Conservation (phyloP, 2,113 vertebrate species). For the Chaetorhynchus papuensis region DNA sequence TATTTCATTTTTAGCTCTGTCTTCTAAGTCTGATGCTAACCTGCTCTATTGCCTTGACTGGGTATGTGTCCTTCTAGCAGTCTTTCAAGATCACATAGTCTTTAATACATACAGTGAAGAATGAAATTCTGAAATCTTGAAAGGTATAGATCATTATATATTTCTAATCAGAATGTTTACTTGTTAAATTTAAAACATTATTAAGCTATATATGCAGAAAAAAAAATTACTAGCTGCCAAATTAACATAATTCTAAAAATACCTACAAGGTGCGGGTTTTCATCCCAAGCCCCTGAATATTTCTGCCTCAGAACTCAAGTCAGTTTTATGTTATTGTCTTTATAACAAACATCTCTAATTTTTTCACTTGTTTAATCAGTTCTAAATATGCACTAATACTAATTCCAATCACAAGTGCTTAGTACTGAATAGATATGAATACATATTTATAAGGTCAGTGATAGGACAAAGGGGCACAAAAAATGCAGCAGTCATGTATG, state of each 20-base stretch:
- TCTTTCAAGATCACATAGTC: neutral
- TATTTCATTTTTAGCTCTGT: neutral
- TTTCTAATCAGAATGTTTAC: neutral
- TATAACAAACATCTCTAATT: neutral
- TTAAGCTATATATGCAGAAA: neutral
- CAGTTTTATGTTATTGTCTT: neutral
- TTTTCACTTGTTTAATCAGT: slow-evolving; percentile 9
- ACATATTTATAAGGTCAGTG: slow-evolving; percentile 1
- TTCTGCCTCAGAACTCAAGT: neutral
- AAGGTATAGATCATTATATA: neutral
- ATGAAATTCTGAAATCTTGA: neutral
- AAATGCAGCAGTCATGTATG: neutral
- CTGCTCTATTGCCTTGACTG: fast-evolving
- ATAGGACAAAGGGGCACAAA: neutral
- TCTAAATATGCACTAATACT: neutral
- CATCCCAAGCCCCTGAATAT: neutral
- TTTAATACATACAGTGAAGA: neutral
- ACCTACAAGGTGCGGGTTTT: neutral
- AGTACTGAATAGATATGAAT: neutral
- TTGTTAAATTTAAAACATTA: neutral
- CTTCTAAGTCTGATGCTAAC: neutral
- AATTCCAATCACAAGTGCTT: neutral
- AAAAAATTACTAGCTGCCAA: neutral
- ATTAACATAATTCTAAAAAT: neutral
- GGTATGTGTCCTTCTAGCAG: neutral